Percentiles rank a stretch among this genome's conserved stretches.
phyloP scores from a whole-genome alignment of 2,888 invertebrate genomes.

The Gymnoscelis rufifasciata region DNA sequence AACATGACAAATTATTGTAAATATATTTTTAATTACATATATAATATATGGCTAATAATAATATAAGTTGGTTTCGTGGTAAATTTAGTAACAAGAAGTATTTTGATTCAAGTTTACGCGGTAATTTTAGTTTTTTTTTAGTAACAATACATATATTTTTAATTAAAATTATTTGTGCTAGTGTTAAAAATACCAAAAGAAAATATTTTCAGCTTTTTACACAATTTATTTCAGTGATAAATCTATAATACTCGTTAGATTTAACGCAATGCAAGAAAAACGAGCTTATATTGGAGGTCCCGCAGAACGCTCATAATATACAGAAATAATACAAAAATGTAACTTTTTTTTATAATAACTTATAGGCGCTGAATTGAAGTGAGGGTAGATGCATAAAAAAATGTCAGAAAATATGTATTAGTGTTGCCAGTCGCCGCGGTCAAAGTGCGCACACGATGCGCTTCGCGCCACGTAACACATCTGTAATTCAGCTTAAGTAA shows the following conservation, averaged over 20 bases:
- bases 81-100: too few species aligned
- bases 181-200: too few species aligned
- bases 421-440: conserved; percentile 67
- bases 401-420: conserved; percentile 50
- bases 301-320: conserved; percentile 46
- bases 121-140: neutral
- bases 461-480: neutral
- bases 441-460: conserved; percentile 42
- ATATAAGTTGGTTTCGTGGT: too few species aligned
- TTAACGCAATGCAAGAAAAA: conserved; percentile 7
- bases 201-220: neutral
- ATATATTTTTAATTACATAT: too few species aligned
- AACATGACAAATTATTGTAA: too few species aligned
- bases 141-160: neutral
- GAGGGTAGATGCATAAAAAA: conserved; percentile 56
- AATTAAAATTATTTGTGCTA: too few species aligned
- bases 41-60: too few species aligned
- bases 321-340: conserved; percentile 52
- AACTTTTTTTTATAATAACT: conserved; percentile 58
- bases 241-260: neutral
- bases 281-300: conserved; percentile 33
- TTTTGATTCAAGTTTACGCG: too few species aligned
- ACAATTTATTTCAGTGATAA: conserved; percentile 10
- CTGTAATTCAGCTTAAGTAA: neutral
- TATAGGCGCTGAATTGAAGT: conserved; percentile 71